These are phyloP conservation scores for Synanthedon myopaeformis DNA, from an alignment of 2,888 invertebrate species.

Conservation along the genomic window DNA sequence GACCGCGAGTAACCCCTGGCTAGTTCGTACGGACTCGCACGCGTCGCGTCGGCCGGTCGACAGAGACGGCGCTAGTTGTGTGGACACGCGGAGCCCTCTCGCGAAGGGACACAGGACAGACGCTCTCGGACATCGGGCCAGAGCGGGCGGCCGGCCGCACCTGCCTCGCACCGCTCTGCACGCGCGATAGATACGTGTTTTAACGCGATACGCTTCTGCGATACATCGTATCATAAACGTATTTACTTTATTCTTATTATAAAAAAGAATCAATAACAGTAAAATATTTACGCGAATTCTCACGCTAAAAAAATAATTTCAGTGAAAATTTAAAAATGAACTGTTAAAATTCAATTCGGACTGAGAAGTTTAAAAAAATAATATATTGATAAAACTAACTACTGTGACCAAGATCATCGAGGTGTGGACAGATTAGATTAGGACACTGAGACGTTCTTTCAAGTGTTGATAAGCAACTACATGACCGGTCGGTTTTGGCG, in stretches of 20 bases:
- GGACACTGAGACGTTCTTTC: slow-evolving; percentile 51
- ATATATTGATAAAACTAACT: slow-evolving; percentile 24
- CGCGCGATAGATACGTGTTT: slow-evolving; percentile 42
- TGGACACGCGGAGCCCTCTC: slow-evolving; percentile 66
- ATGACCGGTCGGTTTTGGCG: slow-evolving; percentile 51
- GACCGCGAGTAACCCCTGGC: slow-evolving; percentile 72
- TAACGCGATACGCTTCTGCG: slow-evolving; percentile 42
- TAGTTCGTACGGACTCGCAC: slow-evolving; percentile 66
- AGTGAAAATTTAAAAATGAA: slow-evolving; percentile 13
- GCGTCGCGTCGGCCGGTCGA: slow-evolving; percentile 66
- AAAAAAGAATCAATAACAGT: slow-evolving; percentile 10
- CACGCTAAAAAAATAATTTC: slow-evolving; percentile 2
- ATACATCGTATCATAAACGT: slow-evolving; percentile 41
- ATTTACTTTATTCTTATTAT: slow-evolving; percentile 17
- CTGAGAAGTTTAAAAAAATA: slow-evolving; percentile 47
- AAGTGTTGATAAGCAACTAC: slow-evolving; percentile 58
- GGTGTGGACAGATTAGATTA: slow-evolving; percentile 60
- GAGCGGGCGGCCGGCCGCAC: slow-evolving; percentile 69
- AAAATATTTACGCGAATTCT: slow-evolving; percentile 12
- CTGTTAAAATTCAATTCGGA: slow-evolving; percentile 34
- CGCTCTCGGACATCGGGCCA: slow-evolving; percentile 71
- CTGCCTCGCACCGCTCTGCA: slow-evolving; percentile 53
- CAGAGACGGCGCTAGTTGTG: slow-evolving; percentile 54
- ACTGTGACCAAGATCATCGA: slow-evolving; percentile 55
- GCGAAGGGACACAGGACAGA: slow-evolving; percentile 71